Evolutionary conservation across 2,113 vertebrate species (phyloP), one percentile per base, ranked within the genome.

Genomic region (Cricetomys ansorgei): DNA sequence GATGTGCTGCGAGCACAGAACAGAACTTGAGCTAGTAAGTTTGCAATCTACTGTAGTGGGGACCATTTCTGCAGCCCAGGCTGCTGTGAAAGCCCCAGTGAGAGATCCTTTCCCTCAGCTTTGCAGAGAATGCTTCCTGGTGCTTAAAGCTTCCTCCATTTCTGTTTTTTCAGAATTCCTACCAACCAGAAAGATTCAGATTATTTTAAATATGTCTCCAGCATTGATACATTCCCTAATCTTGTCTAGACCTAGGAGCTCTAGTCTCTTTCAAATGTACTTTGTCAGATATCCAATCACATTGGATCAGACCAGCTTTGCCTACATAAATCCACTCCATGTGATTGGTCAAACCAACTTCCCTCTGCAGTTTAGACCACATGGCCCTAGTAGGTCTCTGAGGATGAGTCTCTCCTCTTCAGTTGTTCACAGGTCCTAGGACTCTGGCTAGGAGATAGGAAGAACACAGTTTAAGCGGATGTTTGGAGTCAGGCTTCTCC

Each of bases 261-360:
- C 50, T 67, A 62, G 69, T 95, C 48, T 15, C 45, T 50, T 91
- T 34, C 67, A 31, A 80, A 88, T 37, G 23, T 81, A 17, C 50
- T 70, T 93, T 93, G 67, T 73, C 31, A 88, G 85, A 83, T 91
- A 89, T 27, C 55, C 76, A 92, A 80, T 85, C 13, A 85, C 72
- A 64, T 40, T 57, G 65, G 57, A 70, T 81, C 79, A 86, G 19
- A 27, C 29, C 69, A 59, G 21, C 3, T 77, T 73, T 64, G 73
- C 48, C 72, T 72, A 27, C 1, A 7, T 72, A 27, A 1, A 7
- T 88, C 57, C 87, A 70, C 89, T 86, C 34, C 31, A 77, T 67
- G 2, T 72, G 27, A 17, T 79, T 27, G 4, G 40, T 45, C 69
- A 90, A 85, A 87, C 53, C 25, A 23, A 0, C 57, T 75, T 90